These are phyloP conservation scores for Protonibea diacanthus DNA, from an alignment of 2,797 vertebrate genomes.

Conservation along the genomic window DNA sequence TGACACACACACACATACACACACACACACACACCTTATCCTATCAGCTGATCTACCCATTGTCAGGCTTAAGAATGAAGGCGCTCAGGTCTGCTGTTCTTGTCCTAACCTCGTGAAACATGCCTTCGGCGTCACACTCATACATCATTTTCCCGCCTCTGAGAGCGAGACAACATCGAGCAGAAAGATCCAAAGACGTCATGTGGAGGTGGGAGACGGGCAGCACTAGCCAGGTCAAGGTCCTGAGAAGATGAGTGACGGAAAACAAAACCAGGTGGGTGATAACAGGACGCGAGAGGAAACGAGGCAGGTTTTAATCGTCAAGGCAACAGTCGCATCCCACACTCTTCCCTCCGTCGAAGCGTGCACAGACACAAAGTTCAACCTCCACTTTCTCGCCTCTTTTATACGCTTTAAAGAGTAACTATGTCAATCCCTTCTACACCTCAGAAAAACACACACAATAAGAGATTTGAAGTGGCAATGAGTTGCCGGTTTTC, in stretches of 20 bases:
- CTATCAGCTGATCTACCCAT: slow-evolving; percentile 48
- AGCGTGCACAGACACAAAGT: neutral
- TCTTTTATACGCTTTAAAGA: neutral
- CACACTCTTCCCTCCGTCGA: no score
- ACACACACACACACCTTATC: slow-evolving; percentile 17
- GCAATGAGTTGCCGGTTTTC: no score
- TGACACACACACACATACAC: slow-evolving; percentile 5
- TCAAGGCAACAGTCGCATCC: slow-evolving; percentile 44
- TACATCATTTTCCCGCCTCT: neutral
- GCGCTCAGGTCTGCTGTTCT: slow-evolving; percentile 26
- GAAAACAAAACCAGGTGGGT: slow-evolving; percentile 35
- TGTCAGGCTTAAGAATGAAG: slow-evolving; percentile 63
- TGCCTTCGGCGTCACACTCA: neutral
- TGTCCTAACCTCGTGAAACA: slow-evolving; percentile 26
- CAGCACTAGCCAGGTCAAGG: slow-evolving; percentile 36
- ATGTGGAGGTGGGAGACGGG: slow-evolving; percentile 19
- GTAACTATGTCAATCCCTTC: no score
- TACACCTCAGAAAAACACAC: no score
- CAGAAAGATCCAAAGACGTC: neutral
- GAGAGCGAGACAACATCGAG: slow-evolving; percentile 12
- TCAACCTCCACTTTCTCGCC: neutral
- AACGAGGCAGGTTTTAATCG: slow-evolving; percentile 15
- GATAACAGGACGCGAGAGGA: slow-evolving; percentile 20
- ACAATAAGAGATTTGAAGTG: no score
- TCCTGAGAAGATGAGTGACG: slow-evolving; percentile 41